Base-by-base conservation (phyloP, 2,888 invertebrate genomes). In the Dorcus parallelipipedus region DNA sequence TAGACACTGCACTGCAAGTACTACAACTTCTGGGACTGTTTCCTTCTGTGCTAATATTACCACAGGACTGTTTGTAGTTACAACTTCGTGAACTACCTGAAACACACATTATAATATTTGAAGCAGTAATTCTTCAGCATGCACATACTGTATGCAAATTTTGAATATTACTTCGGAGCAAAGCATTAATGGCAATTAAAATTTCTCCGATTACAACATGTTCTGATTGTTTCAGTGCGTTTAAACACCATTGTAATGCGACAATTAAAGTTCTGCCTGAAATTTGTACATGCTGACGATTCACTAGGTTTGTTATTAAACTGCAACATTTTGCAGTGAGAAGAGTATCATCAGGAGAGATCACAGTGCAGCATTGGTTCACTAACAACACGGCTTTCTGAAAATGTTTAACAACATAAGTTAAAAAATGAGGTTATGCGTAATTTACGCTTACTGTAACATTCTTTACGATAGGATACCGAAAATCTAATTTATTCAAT, bases 401-500 rank as follows among this genome's bases (percentile, higher is more conserved):
- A 52, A 74, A 74, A 52, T 8, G 8, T 14, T 20, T 20, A 20
- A 43, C 7, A 5, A 7, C 17, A 47, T 47, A 54, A 23, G 26
- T 23, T 45, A 42, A 49, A 52, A 17, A 54, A 52, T 40, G 61
- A 48, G 39, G 51, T 54, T 41, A 48, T 39, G 41, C 49, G 60
- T 26, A 53, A 42, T 57, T 43, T 41, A 5, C 45, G 67, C 69
- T 69, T 70, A 78, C 78, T 10, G 74, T 74, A 14, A 68, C 64
- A 60, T 71, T 76, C 55, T 67, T 69, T 2, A 75, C 69, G 2
- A 76, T 52, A 8, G 72, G 66, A 59, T 71, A 70, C 68, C 83
- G 82, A 68, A 81, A 88, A 66, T 88, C 85, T 50, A 86, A 76
- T 0, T 82, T 78, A 72, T 87, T 88, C 40, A 89, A 76, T 64